These are phyloP conservation scores for Helogale parvula DNA, from an alignment of 2,113 vertebrate genomes.

Conservation along the genomic window DNA sequence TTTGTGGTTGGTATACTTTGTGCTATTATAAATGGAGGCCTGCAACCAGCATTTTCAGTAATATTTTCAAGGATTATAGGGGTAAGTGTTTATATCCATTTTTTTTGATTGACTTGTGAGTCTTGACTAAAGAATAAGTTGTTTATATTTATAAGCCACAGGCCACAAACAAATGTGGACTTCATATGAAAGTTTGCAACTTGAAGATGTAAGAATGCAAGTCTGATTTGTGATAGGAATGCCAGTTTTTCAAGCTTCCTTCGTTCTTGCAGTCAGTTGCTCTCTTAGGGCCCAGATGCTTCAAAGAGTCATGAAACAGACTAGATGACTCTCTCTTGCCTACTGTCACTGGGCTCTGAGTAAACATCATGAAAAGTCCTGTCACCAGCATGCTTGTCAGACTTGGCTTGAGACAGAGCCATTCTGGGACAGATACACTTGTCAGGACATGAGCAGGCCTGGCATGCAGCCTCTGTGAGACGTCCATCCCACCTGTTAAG, in stretches of 20 bases:
- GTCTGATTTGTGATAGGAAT: background rate
- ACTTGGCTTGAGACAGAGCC: background rate
- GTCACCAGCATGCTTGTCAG: background rate
- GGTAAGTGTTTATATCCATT: slow-evolving; percentile 84
- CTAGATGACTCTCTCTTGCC: background rate
- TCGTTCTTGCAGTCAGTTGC: background rate
- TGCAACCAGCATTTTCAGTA: slow-evolving; percentile 93
- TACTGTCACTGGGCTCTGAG: background rate
- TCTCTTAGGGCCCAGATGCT: background rate
- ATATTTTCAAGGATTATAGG: slow-evolving; percentile 95
- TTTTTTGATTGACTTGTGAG: background rate
- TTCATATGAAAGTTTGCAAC: background rate
- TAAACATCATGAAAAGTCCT: background rate
- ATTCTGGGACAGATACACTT: fast-evolving
- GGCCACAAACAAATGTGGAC: background rate
- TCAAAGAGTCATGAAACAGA: background rate
- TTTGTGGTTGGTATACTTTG: slow-evolving; percentile 90
- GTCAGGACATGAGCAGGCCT: background rate
- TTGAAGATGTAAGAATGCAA: background rate
- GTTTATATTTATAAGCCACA: background rate
- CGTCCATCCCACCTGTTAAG: background rate
- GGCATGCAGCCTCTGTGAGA: too few species aligned
- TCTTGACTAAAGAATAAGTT: background rate
- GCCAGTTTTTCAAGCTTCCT: background rate
- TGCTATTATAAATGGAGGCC: slow-evolving; percentile 91